Base-by-base conservation (phyloP, 2,797 vertebrate genomes). In the Cyprinella venusta region DNA sequence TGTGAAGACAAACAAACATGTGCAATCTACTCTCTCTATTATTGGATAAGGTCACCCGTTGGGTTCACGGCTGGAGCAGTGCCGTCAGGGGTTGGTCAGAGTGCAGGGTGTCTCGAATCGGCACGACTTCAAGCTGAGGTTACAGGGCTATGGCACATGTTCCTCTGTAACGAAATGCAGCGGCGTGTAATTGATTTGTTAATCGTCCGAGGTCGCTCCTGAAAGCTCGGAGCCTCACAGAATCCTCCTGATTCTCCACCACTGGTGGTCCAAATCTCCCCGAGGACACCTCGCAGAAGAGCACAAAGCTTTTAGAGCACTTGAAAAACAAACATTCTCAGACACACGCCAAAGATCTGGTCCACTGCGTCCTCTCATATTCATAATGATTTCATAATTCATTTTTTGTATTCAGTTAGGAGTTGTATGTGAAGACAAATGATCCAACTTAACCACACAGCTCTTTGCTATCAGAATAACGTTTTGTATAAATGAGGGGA, bases 111-210 rank as follows among this genome's bases (percentile, higher is more conserved):
- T 61, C 72, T 72, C 70, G 61, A 86, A 64, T 81, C 81, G 54
- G 38, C 76, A 56, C 16, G 45, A 50, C 59, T 71, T 18, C 76
- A 56, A 26, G 75, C 38, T 33, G 76, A 80, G 82, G 78, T 72
- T 67, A 68, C 48, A 78, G 61, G 63, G 85, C 79, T 38, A 9
- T 8, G 21, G 64, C 75, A 71, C 38, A 42, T 67, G 48, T 68
- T 50, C 45, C 81, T 81, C 81, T 86, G 81, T 65, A 71, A 40
- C 42, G 33, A 80, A 84, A 86, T 82, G 86, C 61, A 71, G 86
- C 52, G 82, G 86, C 86, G 88, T 91, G 87, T 89, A 92, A 93
- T 91, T 91, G 89, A 91, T 91, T 91, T 76, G 89, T 90, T 91
- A 92, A 92, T 88, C 61, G 84, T 82, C 75, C 87, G 79, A 91